A percentile compares a stretch with the other conserved stretches of the same genome.
Evolutionary conservation across 2,888 invertebrate species (phyloP).

Genomic region (Cremastinae sp.): DNA sequence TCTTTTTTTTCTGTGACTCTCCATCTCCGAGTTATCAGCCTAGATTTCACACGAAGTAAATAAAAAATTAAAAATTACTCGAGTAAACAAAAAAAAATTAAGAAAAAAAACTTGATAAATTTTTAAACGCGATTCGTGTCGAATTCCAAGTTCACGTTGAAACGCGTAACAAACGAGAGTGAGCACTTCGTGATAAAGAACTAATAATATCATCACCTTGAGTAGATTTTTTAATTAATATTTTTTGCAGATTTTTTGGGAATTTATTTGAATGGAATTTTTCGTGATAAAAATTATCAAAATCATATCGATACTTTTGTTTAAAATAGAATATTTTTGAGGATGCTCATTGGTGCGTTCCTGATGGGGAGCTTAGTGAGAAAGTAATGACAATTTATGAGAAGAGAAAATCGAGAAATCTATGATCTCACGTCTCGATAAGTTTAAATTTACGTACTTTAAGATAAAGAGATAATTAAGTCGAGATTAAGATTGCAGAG

Average conservation of each 20-base stretch:
- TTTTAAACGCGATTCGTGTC: constrained; percentile 25
- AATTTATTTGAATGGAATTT: no score
- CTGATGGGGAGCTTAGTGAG: constrained; percentile 48
- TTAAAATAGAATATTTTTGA: not conserved
- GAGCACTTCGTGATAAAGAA: constrained; percentile 51
- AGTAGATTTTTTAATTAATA: no score
- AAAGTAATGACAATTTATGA: constrained; percentile 45
- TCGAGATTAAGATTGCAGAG: constrained; percentile 7
- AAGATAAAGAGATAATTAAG: constrained; percentile 18
- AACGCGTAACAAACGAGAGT: constrained; percentile 39
- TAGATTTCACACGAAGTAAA: constrained; percentile 60
- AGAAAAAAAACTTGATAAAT: no score
- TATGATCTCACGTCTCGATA: constrained; percentile 33
- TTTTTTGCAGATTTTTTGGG: no score
- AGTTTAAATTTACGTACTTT: constrained; percentile 22
- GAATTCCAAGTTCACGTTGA: no score
- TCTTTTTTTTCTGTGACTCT: not conserved
- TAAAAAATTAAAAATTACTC: constrained; percentile 1
- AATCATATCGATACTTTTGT: no score
- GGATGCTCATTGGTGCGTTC: constrained; percentile 46
- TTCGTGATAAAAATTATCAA: no score
- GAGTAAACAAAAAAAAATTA: no score
- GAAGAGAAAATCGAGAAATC: constrained; percentile 21
- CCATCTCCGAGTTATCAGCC: constrained; percentile 52
- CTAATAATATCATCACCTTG: constrained; percentile 7